Base-by-base conservation (phyloP, 2,888 invertebrate genomes). In the Oscheius myriophilus region DNA sequence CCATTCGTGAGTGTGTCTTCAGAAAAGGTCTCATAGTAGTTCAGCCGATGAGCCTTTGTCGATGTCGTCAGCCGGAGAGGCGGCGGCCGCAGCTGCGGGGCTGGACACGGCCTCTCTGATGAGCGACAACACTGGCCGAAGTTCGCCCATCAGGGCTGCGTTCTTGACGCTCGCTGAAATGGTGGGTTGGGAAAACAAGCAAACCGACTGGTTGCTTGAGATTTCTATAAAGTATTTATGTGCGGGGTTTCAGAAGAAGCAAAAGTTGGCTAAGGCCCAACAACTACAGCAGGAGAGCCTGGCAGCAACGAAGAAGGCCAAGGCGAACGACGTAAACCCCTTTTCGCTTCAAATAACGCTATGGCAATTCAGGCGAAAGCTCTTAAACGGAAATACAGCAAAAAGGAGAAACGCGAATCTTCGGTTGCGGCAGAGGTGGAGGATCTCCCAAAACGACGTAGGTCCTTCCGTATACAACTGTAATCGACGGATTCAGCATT, bases 331-430 rank as follows among this genome's bases (percentile, higher is more conserved):
- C 9, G 33, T 33, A 6, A 33, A 9, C 9, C 9, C 4, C 9
- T 9, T 33, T 33, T 33, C 33, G 9, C 3, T 6, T 9, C 33
- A 3, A 33, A 33, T 9, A 3, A 11, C 2, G 2, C 26, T 55
- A 25, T 39, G n/a, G n/a, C n/a, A n/a, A n/a, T 62, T 62, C 25
- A 51, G 58, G 39, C 59, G n/a, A 70, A 62, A 16, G 52, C 63
- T 39, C 49, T 57, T 7, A 68, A 71, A 42, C 53, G 68, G 1
- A 71, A 73, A 51, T 70, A 72, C 58, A 59, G 59, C 26, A 71
- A 62, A 49, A 23, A 66, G 55, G 69, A 67, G 41, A 67, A 69
- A 21, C 33, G 54, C 18, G 70, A 71, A 33, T 54, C 25, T 6
- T 23, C 42, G 23, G 57, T 42, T 9, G 41, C 52, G 9, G 53